phyloP scores from a whole-genome alignment of 2,888 invertebrate genomes.

The Apomyelois bistriatella region DNA sequence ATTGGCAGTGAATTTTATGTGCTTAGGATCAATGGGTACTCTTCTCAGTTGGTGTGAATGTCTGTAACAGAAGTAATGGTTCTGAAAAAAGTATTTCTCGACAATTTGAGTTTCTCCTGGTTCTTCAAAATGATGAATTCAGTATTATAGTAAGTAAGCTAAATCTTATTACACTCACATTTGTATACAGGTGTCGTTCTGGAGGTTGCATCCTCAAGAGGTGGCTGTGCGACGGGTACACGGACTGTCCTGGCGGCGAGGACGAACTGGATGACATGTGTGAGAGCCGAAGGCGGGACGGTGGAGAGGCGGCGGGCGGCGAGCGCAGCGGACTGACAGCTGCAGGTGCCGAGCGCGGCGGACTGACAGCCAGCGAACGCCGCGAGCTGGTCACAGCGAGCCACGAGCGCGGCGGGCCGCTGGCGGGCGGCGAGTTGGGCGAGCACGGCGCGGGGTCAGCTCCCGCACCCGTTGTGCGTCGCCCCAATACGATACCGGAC shows the following conservation, averaged over 20 bases:
- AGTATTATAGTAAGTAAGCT: too few relatives aligned
- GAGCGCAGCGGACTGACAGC: not conserved
- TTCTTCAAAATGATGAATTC: too few relatives aligned
- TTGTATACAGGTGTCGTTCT: slow-evolving; percentile 47
- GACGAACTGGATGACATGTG: slow-evolving; percentile 51
- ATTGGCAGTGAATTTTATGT: too few relatives aligned
- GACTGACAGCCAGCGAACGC: slow-evolving; percentile 57
- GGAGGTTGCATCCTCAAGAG: slow-evolving; percentile 61
- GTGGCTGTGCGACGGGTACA: slow-evolving; percentile 73
- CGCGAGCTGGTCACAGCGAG: too few relatives aligned
- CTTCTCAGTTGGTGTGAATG: too few relatives aligned
- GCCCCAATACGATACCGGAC: slow-evolving; percentile 40
- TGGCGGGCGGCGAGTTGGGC: slow-evolving; percentile 34
- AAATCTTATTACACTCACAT: not conserved
- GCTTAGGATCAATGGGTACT: too few relatives aligned
- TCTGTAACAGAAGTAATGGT: too few relatives aligned
- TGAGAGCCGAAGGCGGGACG: slow-evolving; percentile 40
- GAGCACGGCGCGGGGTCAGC: slow-evolving; percentile 66
- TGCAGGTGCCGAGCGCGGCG: slow-evolving; percentile 17
- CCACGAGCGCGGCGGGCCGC: slow-evolving; percentile 54
- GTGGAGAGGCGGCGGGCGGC: slow-evolving; percentile 51
- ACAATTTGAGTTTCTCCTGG: too few relatives aligned
- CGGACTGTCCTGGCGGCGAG: slow-evolving; percentile 64
- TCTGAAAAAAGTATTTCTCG: too few relatives aligned
- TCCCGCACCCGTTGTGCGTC: slow-evolving; percentile 55